Base-by-base conservation (phyloP, 1,140 invertebrate species). In the Lasioglossum baleicum region DNA sequence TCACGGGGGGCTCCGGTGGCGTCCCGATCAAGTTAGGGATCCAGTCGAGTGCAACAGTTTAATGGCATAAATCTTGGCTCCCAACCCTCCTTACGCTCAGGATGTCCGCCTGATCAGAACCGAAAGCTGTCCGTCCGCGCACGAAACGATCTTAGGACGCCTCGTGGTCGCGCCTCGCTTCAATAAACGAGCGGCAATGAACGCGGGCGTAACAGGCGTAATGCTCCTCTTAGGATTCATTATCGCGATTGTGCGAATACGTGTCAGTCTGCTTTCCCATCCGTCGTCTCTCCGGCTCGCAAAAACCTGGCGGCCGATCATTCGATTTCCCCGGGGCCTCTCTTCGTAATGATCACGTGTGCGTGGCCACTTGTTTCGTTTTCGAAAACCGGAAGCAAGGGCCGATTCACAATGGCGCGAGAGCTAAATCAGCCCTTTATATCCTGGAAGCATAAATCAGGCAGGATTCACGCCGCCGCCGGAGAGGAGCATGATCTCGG, bases 361-460 rank as follows among this genome's bases (percentile, higher is more conserved):
- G 10, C 10, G 10, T 13, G 10, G 0, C 44, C 44, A 10, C 2
- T 11, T 35, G 63, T 83, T 79, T 48, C 48, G 68, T 11, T 56
- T 42, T 35, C 70, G 67, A 80, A 83, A 82, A 83, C 35, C 11
- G 58, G 61, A 66, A 79, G 70, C 77, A 75, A 0, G 44, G 22
- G 17, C n/a, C 67, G 75, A 35, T 80, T 71, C 70, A 74, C 81
- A 60, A 67, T 67, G 53, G 60, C 67, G 0, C 26, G 31, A 26
- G 17, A 53, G 48, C 48, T 79, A 73, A 79, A 79, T 79, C 76
- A 66, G 35, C 51, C 76, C 48, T 70, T 78, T 83, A 75, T 79
- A 83, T 86, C 84, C 83, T 88, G 83, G 74, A 87, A 88, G 64
- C 77, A 84, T 89, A 88, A 89, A 90, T 91, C 78, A 63, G 35